Base-by-base conservation (phyloP, 2,888 invertebrate species). In the Caenorhabditis plicata region DNA sequence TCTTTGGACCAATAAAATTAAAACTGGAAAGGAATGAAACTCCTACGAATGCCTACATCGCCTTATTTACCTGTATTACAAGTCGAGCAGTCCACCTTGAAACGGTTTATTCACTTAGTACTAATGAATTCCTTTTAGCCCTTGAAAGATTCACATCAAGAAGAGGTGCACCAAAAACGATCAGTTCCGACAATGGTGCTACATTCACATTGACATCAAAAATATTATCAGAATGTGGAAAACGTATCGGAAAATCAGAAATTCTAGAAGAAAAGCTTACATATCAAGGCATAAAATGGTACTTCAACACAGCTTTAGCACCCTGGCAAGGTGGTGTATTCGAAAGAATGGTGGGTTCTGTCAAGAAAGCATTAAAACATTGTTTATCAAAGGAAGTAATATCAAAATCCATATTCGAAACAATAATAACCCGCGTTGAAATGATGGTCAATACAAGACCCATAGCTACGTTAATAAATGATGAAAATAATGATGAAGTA, bases 281-380 rank as follows among this genome's bases (percentile, higher is more conserved):
- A 4, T 23, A 15, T n/a, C 8, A 19, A 23, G 17, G 35, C 22
- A 45, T 45, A 1, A 23, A 45, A 15, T 44, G 44, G 44, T 15
- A 32, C 15, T 44, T 44, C 32, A 44, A 44, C 13, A 44, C 31
- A 20, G 44, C 45, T 5, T 1, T n/a, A 22, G 45, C 45, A 1
- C 45, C 45, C 9, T 45, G 45, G 45, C 15, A 45, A 45, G 45
- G 45, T 9, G 45, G 45, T 35, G n/a, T 35, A 26, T 45, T 33
- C 15, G 45, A 45, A 45, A 45, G 36, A 45, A 23, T 45, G 25
- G 45, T 45, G 3, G 45, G 35, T 15, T 4, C 36, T 1, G 45
- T 35, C 15, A 46, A 46, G 31, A 46, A 46, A 27, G 38, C 36
- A 4, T 15, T 46, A 27, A 39, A 47, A 19, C 38, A 38, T 22